Base-by-base conservation (phyloP, 2,113 vertebrate genomes). In the Cinclus mexicanus region DNA sequence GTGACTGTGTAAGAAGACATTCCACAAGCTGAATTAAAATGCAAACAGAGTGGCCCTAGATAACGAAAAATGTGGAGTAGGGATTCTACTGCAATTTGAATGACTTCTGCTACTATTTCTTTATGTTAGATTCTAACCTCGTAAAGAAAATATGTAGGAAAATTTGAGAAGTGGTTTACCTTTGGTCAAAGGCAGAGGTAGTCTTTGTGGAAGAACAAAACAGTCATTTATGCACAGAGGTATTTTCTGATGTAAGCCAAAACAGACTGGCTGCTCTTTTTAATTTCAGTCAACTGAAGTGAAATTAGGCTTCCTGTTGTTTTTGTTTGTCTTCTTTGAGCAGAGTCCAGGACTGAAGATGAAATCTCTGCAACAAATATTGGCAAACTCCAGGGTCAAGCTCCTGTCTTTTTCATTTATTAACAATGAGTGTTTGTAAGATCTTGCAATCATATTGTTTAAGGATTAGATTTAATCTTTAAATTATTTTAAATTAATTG, bases 321-420 rank as follows among this genome's bases (percentile, higher is more conserved):
- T 94, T 84, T 87, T 83, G 10, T 77, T 89, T 83, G 74, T 75
- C 57, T 50, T 77, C 57, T 86, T 91, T 87, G 49, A 82, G 90
- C 31, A n/a, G 31, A 82, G 49, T 68, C 49, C 55, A 76, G 46
- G 25, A 44, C 55, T 72, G 23, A 35, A 71, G 65, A 47, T 84
- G 42, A 91, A 94, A 85, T 75, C 67, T 41, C 29, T 82, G 21
- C 23, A 60, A 63, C 11, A 89, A 89, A 87, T 52, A 44, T 21
- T 60, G 65, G 20, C 49, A 33, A 64, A 82, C 35, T 11, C 24
- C 7, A 39, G 55, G 9, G 25, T 84, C 57, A 79, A 64, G 16
- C 28, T 91, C 50, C 33, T 69, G 56, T 52, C 31, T 53, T 81
- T 65, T 55, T 79, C n/a, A 52, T 70, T 89, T 81, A 47, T 87